A percentile compares a stretch with the other conserved stretches of the same genome.
These are phyloP conservation scores for Oreochromis aureus DNA, from an alignment of 2,113 vertebrate species.

Conservation along the genomic window DNA sequence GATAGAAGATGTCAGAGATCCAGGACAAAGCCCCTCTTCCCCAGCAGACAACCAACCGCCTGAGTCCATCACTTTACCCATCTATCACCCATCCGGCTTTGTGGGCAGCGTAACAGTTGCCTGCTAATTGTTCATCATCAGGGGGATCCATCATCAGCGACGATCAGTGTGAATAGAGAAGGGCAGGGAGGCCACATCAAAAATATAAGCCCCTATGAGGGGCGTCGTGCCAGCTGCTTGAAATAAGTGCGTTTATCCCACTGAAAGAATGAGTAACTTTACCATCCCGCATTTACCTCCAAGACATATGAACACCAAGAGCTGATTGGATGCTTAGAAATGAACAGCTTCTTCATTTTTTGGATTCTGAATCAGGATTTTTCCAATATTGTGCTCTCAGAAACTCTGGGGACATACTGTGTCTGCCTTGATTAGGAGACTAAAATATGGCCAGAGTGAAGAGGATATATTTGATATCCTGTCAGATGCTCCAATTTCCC, in stretches of 20 bases:
- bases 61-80: conserved; percentile 65
- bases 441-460: not conserved
- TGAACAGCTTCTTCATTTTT: not conserved
- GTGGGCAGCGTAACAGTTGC: conserved; percentile 76
- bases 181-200: conserved; percentile 53
- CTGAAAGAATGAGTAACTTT: not conserved
- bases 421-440: not conserved
- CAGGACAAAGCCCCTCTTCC: conserved; percentile 26
- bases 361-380: not conserved
- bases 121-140: conserved; percentile 83
- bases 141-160: conserved; percentile 73
- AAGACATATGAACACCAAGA: not conserved
- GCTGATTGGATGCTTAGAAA: not conserved
- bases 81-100: conserved; percentile 69
- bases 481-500: conserved; percentile 24
- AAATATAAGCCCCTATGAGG: not conserved
- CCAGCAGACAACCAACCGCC: conserved; percentile 5
- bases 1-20: conserved; percentile 54
- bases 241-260: not conserved
- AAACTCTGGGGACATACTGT: not conserved
- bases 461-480: conserved; percentile 15
- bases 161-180: conserved; percentile 69
- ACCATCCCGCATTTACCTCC: not conserved
- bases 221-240: conserved; percentile 11
- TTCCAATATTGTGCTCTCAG: not conserved